phyloP scores from a whole-genome alignment of 2,888 invertebrate species.

The Ctenicera cuprea region DNA sequence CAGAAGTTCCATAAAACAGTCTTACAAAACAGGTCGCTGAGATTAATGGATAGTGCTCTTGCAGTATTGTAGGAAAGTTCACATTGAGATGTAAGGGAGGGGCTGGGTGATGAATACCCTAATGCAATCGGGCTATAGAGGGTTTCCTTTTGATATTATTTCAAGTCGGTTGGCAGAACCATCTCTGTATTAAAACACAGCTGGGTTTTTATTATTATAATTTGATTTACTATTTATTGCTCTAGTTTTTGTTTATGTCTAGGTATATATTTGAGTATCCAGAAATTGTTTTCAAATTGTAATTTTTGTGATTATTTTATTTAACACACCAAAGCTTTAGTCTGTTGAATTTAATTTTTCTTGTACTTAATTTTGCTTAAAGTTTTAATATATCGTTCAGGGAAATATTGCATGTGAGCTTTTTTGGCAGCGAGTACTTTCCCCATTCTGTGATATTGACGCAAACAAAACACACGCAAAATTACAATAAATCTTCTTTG shows the following conservation, averaged over 20 bases:
- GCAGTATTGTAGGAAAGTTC: slow-evolving; percentile 65
- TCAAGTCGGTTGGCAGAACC: slow-evolving; percentile 18
- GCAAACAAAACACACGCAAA: slow-evolving; percentile 20
- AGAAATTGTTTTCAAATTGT: too few species aligned
- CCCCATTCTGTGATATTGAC: slow-evolving; percentile 3
- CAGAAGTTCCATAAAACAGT: slow-evolving; percentile 62
- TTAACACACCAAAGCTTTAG: too few species aligned
- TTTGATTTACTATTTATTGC: background rate
- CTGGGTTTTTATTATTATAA: background rate
- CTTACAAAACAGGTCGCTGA: slow-evolving; percentile 60
- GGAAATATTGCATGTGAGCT: slow-evolving; percentile 5
- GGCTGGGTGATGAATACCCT: slow-evolving; percentile 70
- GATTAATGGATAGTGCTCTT: slow-evolving; percentile 65
- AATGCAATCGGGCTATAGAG: slow-evolving; percentile 37
- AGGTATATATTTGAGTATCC: too few species aligned
- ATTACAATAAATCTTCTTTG: slow-evolving; percentile 20
- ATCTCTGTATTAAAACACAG: slow-evolving; percentile 13
- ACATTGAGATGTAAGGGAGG: slow-evolving; percentile 80
- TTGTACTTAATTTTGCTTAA: too few species aligned
- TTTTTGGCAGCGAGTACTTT: slow-evolving; percentile 10
- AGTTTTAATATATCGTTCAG: background rate
- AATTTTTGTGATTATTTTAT: too few species aligned
- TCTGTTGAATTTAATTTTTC: too few species aligned
- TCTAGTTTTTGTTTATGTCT: too few species aligned
- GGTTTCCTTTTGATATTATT: slow-evolving; percentile 38